Conservation (phyloP, 2,113 vertebrate genomes). For the Marmota flaviventris region DNA sequence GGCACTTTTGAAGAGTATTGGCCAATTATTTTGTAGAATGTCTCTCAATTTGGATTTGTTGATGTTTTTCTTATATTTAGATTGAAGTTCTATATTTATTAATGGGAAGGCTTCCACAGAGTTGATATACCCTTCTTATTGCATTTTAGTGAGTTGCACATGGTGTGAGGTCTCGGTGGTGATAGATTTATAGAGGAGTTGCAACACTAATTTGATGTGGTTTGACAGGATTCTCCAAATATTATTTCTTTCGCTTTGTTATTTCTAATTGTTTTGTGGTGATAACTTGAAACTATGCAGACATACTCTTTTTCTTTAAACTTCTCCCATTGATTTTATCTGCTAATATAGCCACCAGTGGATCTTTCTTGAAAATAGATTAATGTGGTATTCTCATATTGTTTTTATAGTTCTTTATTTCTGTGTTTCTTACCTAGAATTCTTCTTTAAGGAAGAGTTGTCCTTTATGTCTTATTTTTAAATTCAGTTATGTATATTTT, state of each 20-base stretch:
- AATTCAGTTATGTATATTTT: background rate
- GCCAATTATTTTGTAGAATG: background rate
- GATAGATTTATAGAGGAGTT: no score
- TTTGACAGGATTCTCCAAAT: background rate
- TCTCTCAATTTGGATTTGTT: background rate
- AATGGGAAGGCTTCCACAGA: background rate
- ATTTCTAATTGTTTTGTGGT: conserved; percentile 5
- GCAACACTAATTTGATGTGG: background rate
- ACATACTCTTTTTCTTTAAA: background rate
- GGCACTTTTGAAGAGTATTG: background rate
- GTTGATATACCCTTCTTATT: background rate
- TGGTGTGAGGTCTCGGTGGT: background rate
- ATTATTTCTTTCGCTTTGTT: background rate
- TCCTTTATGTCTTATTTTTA: background rate
- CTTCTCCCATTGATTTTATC: background rate
- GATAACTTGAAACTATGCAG: background rate
- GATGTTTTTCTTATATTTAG: conserved; percentile 1
- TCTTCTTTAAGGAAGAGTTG: background rate
- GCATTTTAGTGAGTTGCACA: background rate
- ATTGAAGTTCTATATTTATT: background rate
- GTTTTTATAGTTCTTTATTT: background rate
- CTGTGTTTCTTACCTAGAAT: background rate
- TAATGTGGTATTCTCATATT: background rate
- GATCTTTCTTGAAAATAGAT: background rate
- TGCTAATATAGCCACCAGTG: background rate